Base-by-base conservation (phyloP, 2,888 invertebrate genomes). In the Parnassius glacialis region DNA sequence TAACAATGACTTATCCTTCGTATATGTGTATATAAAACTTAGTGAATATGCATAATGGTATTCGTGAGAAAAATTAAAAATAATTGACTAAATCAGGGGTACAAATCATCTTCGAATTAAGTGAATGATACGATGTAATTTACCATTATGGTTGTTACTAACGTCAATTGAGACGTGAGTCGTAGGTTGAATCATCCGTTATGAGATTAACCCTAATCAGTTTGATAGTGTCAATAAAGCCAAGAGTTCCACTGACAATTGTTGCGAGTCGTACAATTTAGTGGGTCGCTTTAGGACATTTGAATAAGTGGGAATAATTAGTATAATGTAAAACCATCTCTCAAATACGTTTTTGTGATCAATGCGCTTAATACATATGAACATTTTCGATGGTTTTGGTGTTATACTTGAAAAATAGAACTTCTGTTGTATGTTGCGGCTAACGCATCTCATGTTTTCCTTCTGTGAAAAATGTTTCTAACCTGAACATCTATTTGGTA, bases 221-320 rank as follows among this genome's bases (percentile, higher is more conserved):
- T 58, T 44, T 44, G 52, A 48, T 44, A 44, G 16, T 34, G 11
- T 52, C 51, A 58, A 52, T 51, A n/a, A 42, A 50, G 52, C n/a
- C 25, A 12, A 45, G 45, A 13, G 48, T 48, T 13, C 13, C 13
- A 45, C n/a, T n/a, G 7, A 45, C 3, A 45, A 12, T 45, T 1
- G 34, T 34, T 5, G 34, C 7, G 45, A 45, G 45, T 45, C 2
- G 11, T 7, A 45, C 45, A 45, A 45, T 45, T 10, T 45, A 11
- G 2, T n/a, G 7, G 45, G 45, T 45, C n/a, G n/a, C 45, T 7
- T 45, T 12, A 7, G n/a, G 45, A 45, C n/a, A 7, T 11, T 45
- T 2, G 45, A 3, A 11, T n/a, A 45, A n/a, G 11, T n/a, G 45
- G n/a, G 11, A 45, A 34, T 34, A 45, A 45, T 45, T n/a, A n/a